These are phyloP conservation scores for Chaenogobius annularis DNA, from an alignment of 2,113 vertebrate genomes.

Conservation along the genomic window DNA sequence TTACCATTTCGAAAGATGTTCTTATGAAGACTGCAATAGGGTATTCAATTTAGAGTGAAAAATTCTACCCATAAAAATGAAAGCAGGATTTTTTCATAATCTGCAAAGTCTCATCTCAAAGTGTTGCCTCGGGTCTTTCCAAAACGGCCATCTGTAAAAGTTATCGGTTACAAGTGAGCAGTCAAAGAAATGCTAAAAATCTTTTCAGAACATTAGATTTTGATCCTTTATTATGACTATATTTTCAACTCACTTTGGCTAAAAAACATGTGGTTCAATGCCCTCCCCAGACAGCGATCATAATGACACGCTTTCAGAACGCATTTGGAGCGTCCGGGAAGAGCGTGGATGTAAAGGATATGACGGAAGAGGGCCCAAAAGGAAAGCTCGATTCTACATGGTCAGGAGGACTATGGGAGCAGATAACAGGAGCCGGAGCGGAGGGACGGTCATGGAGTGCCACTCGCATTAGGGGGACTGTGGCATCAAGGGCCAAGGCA, in stretches of 20 bases:
- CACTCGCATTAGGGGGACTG: constrained; percentile 79
- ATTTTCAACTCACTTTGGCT: constrained; percentile 47
- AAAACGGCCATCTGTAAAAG: constrained; percentile 38
- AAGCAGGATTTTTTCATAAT: constrained; percentile 42
- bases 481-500: constrained; percentile 49
- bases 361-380: constrained; percentile 69
- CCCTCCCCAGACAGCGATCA: constrained; percentile 51
- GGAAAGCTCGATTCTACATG: constrained; percentile 75
- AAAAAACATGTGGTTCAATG: constrained; percentile 20
- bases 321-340: constrained; percentile 48
- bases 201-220: background rate
- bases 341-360: constrained; percentile 63
- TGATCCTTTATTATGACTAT: constrained; percentile 31
- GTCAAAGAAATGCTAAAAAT: constrained; percentile 38
- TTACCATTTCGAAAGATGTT: background rate
- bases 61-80: constrained; percentile 35
- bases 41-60: constrained; percentile 43
- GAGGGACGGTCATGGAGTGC: constrained; percentile 75
- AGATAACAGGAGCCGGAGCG: constrained; percentile 62
- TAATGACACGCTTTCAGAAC: constrained; percentile 72
- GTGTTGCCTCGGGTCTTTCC: constrained; percentile 42
- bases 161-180: constrained; percentile 53
- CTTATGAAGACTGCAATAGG: background rate
- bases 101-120: constrained; percentile 36
- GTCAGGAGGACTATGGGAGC: constrained; percentile 70